Evolutionary conservation across 2,113 vertebrate genomes (phyloP), one percentile per base, ranked within the genome.

Genomic region (Hippoglossus stenolepis): DNA sequence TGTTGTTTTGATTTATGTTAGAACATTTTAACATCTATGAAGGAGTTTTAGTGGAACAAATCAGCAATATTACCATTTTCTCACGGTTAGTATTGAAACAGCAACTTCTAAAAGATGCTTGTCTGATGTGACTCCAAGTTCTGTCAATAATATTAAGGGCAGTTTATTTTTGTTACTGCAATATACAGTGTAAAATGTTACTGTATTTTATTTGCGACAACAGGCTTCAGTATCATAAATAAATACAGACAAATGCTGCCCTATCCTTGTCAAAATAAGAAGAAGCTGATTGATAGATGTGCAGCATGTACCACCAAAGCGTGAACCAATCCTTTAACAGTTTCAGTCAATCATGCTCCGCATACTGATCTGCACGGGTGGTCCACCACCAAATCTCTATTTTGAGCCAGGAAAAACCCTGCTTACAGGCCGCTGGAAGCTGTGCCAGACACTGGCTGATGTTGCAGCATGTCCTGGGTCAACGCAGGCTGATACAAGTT

Each of bases 301-400:
- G 73, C 1, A 26, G 38, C 45, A 31, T 6, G 47, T 66, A 83
- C 77, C 77, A 80, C 77, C 76, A 74, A 61, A 72, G 59, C 3
- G 40, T 65, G 11, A 62, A 76, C 60, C 60, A 14, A 59, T 63
- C 72, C 9, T 67, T 35, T 45, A 61, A 73, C 62, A 49, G 54
- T 79, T 67, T 74, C 17, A 66, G 57, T 60, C 75, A 58, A 57
- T 82, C 58, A 49, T 59, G 54, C 28, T 45, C 6, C 28, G 28
- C 28, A 31, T 31, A 31, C 28, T 31, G 28, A 31, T 31, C 83
- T 73, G 64, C 74, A 59, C 12, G 71, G 81, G 84, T 86, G 81
- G 83, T 78, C 74, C 77, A 77, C 63, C 71, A 66, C 65, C 65
- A 51, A 57, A 59, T 71, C n/a, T 47, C 51, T 73, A 57, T 66